phyloP scores from a whole-genome alignment of 2,797 vertebrate genomes.

The Dallia pectoralis region DNA sequence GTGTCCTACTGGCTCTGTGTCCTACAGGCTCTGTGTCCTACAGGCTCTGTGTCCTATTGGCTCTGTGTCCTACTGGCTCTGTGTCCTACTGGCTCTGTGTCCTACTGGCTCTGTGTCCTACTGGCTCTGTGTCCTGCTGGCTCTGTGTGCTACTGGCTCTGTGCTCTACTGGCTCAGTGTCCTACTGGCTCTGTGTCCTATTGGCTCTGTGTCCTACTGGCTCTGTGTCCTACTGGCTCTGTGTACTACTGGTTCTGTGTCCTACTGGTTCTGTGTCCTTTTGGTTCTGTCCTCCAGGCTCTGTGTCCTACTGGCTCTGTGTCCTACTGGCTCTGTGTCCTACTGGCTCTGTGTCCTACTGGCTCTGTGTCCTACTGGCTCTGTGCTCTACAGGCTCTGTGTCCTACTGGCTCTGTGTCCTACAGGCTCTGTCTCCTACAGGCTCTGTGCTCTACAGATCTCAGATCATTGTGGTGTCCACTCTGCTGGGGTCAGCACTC shows the following conservation, averaged over 20 bases:
- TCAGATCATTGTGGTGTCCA: background rate
- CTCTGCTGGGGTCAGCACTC: constrained; percentile 24
- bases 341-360: too few relatives aligned
- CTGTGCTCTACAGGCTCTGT: too few relatives aligned
- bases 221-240: background rate
- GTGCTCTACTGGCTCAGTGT: background rate
- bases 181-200: background rate
- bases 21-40: background rate
- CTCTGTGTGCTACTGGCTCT: background rate
- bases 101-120: background rate
- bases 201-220: background rate
- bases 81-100: background rate
- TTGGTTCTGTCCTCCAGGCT: too few relatives aligned
- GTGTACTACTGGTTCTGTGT: background rate
- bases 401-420: too few relatives aligned
- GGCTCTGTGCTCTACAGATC: background rate
- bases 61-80: background rate
- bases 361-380: too few relatives aligned
- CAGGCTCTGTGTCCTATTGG: too few relatives aligned
- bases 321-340: too few relatives aligned
- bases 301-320: too few relatives aligned
- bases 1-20: background rate
- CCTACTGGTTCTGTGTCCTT: too few relatives aligned
- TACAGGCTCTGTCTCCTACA: too few relatives aligned
- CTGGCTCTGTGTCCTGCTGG: background rate